phyloP scores from a whole-genome alignment of 2,113 vertebrate species.

The Peromyscus polionotus region DNA sequence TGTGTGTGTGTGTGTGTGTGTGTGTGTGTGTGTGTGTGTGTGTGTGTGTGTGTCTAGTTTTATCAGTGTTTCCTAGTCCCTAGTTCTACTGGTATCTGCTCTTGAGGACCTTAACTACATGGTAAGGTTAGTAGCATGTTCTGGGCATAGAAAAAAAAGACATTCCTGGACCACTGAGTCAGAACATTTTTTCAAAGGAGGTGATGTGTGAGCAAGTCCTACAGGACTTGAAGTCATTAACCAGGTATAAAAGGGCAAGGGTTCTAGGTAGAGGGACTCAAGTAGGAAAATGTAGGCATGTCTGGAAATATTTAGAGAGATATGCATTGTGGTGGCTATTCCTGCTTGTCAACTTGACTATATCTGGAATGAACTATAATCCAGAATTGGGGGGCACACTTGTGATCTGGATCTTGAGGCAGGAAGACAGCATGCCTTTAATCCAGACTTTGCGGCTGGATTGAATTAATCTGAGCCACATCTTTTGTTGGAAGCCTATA shows the following conservation, averaged over 20 bases:
- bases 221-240: neutral
- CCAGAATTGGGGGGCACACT: neutral
- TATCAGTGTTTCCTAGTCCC: neutral
- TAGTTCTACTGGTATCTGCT: neutral
- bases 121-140: neutral
- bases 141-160: neutral
- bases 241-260: neutral
- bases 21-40: too few relatives aligned
- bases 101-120: neutral
- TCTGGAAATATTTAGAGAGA: constrained; percentile 27
- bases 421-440: neutral
- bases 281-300: neutral
- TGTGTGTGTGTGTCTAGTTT: neutral
- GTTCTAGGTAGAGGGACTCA: neutral
- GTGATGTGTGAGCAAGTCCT: neutral
- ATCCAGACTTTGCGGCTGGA: neutral
- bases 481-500: neutral
- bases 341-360: neutral
- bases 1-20: too few relatives aligned
- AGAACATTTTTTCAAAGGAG: neutral
- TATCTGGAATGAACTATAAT: neutral
- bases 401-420: neutral
- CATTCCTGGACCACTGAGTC: neutral
- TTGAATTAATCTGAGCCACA: neutral
- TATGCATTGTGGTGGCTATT: neutral